Evolutionary conservation across 2,797 vertebrate genomes (phyloP).

Genomic region (Phataginus tricuspis): DNA sequence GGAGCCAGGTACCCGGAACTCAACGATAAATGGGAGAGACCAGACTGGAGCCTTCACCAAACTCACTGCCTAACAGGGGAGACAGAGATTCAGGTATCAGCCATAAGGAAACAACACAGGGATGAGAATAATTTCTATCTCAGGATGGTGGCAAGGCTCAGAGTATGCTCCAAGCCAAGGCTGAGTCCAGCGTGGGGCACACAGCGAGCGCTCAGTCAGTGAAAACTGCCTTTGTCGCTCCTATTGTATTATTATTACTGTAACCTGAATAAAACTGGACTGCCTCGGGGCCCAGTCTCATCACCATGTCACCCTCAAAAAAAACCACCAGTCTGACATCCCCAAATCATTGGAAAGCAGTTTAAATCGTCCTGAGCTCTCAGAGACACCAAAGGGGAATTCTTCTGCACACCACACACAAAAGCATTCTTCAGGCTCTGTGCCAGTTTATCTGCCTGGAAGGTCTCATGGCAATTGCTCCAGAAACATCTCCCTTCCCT

Average conservation of each 20-base stretch:
- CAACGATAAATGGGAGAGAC: not conserved
- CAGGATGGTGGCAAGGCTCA: not conserved
- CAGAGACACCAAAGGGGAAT: not conserved
- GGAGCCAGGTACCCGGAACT: not conserved
- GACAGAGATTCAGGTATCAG: not conserved
- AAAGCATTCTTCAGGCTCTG: not conserved
- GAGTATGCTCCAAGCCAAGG: not conserved
- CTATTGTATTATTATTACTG: not conserved
- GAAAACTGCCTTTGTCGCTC: not conserved
- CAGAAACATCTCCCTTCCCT: not conserved
- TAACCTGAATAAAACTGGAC: not conserved
- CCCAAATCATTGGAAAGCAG: not conserved
- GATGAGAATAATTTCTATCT: too few relatives aligned
- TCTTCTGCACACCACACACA: not conserved
- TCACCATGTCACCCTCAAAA: not conserved
- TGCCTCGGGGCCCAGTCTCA: not conserved
- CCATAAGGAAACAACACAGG: not conserved
- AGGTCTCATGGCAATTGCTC: not conserved
- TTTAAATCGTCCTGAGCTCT: not conserved
- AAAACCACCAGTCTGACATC: not conserved
- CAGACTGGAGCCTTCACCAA: not conserved
- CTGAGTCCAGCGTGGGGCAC: not conserved
- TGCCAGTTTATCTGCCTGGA: not conserved
- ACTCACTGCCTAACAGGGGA: not conserved
- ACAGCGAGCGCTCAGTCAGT: accelerated